These are phyloP conservation scores for Hoplodrina blanda DNA, from an alignment of 2,888 invertebrate species.

Conservation along the genomic window DNA sequence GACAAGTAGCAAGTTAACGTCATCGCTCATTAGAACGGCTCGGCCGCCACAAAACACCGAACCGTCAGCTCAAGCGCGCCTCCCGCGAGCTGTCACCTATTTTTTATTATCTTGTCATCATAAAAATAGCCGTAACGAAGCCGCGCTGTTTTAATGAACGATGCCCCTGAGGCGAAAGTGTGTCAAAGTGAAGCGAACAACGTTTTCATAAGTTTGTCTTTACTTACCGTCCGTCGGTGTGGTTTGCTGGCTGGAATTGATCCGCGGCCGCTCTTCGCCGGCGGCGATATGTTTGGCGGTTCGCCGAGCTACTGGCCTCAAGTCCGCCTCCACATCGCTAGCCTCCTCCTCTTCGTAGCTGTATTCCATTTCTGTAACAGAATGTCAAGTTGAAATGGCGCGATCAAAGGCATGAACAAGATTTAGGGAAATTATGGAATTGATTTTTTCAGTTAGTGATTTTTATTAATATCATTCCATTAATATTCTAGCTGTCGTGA, in stretches of 20 bases:
- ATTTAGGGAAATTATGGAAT: not conserved
- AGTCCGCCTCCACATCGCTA: conserved; percentile 81
- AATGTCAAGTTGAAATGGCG: conserved; percentile 18
- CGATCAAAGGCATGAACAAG: not conserved
- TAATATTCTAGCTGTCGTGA: too few species aligned
- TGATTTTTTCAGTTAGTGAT: too few species aligned
- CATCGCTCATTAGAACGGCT: too few species aligned
- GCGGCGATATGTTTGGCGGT: conserved; percentile 92
- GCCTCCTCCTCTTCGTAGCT: conserved; percentile 84
- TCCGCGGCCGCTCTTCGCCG: conserved; percentile 91
- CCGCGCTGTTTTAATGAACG: too few species aligned
- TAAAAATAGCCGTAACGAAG: too few species aligned
- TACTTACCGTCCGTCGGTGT: conserved; percentile 87
- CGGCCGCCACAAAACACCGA: too few species aligned
- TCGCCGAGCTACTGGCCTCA: conserved; percentile 86
- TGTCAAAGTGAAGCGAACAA: not conserved
- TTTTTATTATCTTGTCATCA: too few species aligned
- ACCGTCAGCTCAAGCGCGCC: too few species aligned
- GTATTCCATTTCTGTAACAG: conserved; percentile 83
- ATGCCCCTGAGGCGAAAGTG: too few species aligned
- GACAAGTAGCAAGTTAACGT: too few species aligned
- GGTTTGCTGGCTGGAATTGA: conserved; percentile 88
- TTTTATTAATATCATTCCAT: too few species aligned
- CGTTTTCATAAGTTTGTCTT: not conserved
- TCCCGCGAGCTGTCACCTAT: too few species aligned